These are phyloP conservation scores for Agapornis canus DNA, from an alignment of 2,797 vertebrate species.

Conservation along the genomic window DNA sequence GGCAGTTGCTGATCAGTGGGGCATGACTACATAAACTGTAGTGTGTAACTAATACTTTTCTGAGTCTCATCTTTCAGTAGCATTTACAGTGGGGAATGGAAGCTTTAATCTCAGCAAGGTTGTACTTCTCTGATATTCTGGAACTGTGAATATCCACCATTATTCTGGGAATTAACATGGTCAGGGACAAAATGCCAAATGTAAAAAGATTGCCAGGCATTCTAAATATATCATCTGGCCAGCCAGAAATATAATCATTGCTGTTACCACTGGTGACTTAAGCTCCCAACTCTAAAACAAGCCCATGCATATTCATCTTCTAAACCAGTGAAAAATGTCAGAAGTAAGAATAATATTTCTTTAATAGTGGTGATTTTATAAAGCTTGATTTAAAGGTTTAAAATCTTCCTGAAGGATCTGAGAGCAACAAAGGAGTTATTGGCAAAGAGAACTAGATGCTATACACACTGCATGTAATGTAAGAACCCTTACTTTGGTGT, in stretches of 20 bases:
- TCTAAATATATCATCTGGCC: background rate
- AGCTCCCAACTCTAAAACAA: background rate
- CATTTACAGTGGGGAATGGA: background rate
- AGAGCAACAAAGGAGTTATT: background rate
- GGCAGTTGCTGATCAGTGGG: background rate
- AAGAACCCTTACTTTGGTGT: background rate
- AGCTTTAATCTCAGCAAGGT: background rate
- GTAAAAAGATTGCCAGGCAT: background rate
- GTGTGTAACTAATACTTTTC: background rate
- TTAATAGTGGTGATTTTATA: background rate
- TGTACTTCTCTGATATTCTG: background rate
- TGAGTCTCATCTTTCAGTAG: background rate
- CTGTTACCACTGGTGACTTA: background rate
- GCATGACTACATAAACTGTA: background rate
- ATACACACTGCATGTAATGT: background rate
- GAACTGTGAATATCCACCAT: background rate
- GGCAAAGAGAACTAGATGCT: background rate
- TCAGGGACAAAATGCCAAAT: background rate
- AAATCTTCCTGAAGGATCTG: background rate
- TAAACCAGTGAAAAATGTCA: background rate
- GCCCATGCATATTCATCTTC: background rate
- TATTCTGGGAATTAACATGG: background rate
- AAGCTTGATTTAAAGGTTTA: background rate
- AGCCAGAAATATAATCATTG: background rate
- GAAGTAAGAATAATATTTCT: background rate